These are phyloP conservation scores for Indicator maculatus DNA, from an alignment of 2,113 vertebrate species.

Conservation along the genomic window DNA sequence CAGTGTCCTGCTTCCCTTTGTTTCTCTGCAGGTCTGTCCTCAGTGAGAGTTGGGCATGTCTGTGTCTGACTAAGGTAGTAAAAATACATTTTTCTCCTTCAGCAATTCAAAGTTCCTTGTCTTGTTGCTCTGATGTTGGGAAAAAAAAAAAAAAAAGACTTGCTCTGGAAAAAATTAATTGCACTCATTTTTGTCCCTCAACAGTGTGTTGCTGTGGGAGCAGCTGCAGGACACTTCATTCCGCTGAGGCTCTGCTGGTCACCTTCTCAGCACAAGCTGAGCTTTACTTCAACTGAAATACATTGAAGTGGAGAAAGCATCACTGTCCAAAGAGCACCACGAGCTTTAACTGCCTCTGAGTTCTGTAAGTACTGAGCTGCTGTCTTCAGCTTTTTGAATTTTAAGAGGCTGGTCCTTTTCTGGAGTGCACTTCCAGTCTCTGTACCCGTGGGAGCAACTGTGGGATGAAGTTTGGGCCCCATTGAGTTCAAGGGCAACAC, in stretches of 20 bases:
- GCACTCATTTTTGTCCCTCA: neutral
- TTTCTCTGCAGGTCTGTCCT: neutral
- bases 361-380: neutral
- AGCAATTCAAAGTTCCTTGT: neutral
- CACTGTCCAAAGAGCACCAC: neutral
- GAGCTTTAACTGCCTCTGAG: fast-evolving
- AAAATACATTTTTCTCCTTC: neutral
- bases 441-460: fast-evolving
- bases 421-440: neutral
- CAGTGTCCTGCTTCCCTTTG: neutral
- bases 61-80: neutral
- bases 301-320: neutral
- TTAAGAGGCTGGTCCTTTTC: neutral
- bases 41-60: neutral
- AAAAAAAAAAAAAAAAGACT: neutral
- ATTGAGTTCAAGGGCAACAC: neutral
- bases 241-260: neutral
- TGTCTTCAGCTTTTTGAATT: neutral
- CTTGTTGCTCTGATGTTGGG: neutral
- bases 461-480: neutral
- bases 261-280: neutral
- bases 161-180: neutral
- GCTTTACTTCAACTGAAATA: neutral
- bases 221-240: neutral
- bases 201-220: neutral